Evolutionary conservation across 2,888 invertebrate genomes (phyloP), one percentile per base, ranked within the genome.

Genomic region (Sericinus montela): DNA sequence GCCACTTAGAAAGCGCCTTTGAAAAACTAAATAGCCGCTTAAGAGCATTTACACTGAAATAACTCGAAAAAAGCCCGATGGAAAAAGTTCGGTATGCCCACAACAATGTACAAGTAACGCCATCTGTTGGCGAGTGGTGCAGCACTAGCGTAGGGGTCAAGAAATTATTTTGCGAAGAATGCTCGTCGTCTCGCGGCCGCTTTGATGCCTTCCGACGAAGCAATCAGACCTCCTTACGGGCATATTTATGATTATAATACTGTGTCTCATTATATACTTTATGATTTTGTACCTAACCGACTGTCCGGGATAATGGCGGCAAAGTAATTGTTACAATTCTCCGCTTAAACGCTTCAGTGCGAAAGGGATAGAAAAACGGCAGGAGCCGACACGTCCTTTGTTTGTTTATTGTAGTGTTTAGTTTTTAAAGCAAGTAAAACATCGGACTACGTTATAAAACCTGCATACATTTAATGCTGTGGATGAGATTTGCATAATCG

Each of bases 231-330:
- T 80, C 79, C 79, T 87, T 87, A 86, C 81, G 72, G 80, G 73
- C 80, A 84, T 87, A 87, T 88, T 88, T 87, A 87, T 80, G 85
- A 86, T 87, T 86, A 85, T 87, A 87, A 87, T 86, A 87, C 85
- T 75, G 71, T 72, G 81, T 76, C 81, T 82, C 81, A 78, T 86
- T 86, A 85, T 86, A 78, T 79, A 81, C 76, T 81, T 84, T 84
- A 86, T 85, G 80, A 86, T 83, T 81, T 83, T 83, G 77, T 86
- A 80, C 79, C 70, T 76, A 77, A 75, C 69, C 69, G 78, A 70
- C 69, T 69, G 75, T 62, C 67, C 67, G 60, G 65, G 72, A 68
- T 75, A 76, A 80, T 80, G 77, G 80, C 79, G 65, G 69, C 67
- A 67, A 69, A 77, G 81, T 80, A 80, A 82, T 83, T 81, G 80